Evolutionary conservation across 2,797 vertebrate species (phyloP).

Genomic region (Phylloscopus collybita): DNA sequence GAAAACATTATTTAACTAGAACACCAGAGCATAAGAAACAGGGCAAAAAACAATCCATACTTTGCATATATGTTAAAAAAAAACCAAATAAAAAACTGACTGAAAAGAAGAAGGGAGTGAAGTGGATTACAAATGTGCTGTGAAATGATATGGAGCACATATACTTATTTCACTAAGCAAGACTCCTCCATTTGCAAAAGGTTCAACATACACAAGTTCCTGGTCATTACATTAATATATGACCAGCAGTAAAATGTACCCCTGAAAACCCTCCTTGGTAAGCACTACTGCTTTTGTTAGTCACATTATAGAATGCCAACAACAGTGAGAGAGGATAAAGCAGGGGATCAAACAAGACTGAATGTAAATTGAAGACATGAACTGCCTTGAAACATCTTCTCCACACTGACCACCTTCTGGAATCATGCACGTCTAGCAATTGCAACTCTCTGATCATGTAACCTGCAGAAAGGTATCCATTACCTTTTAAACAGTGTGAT

Average conservation of each 20-base stretch:
- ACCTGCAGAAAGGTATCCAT: background rate
- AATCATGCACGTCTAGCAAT: background rate
- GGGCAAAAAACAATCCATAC: background rate
- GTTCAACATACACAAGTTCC: background rate
- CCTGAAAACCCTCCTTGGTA: background rate
- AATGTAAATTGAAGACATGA: background rate
- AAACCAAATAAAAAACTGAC: background rate
- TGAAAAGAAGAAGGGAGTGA: slow-evolving; percentile 37
- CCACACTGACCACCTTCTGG: background rate
- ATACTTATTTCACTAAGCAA: background rate
- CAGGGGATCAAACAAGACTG: background rate
- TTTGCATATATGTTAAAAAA: background rate
- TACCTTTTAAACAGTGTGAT: background rate
- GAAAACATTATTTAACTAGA: slow-evolving; percentile 29
- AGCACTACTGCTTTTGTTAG: background rate
- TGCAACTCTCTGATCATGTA: background rate
- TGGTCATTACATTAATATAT: background rate
- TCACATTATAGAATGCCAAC: background rate
- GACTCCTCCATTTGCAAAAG: background rate
- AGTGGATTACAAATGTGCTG: slow-evolving; percentile 4
- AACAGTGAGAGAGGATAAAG: background rate
- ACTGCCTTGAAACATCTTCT: background rate
- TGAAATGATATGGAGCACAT: slow-evolving; percentile 43
- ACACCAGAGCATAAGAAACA: slow-evolving; percentile 39
- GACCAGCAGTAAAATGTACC: background rate